Evolutionary conservation across 2,888 invertebrate species (phyloP).

Genomic region (Drosophila setosimentum): DNA sequence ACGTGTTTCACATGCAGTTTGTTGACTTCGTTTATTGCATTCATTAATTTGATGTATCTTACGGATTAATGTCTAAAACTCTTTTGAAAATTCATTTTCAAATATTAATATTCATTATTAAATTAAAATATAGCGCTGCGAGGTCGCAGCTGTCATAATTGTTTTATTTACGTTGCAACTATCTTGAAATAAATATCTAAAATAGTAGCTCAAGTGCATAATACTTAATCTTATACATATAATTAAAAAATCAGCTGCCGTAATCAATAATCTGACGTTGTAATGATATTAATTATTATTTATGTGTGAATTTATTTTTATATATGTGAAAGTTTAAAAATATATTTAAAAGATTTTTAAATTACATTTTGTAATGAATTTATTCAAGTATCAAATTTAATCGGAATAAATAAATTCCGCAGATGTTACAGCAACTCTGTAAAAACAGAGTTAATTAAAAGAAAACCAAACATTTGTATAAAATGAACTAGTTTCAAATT

Average conservation of each 20-base stretch:
- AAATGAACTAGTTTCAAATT: background rate
- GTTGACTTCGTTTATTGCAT: constrained; percentile 10
- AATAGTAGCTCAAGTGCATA: background rate
- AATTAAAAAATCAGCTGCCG: background rate
- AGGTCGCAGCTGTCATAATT: background rate
- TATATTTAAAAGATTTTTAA: background rate
- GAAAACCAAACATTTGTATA: background rate
- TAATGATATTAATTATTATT: background rate
- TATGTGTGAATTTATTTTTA: background rate
- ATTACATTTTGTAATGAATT: background rate
- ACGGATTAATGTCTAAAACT: background rate
- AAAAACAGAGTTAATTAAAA: background rate
- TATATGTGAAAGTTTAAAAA: background rate
- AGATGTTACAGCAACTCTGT: background rate
- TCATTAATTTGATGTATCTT: constrained; percentile 3
- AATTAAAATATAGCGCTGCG: background rate
- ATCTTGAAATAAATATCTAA: background rate
- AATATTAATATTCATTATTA: background rate
- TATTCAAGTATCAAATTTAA: background rate
- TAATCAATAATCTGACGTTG: background rate
- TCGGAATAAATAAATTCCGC: background rate
- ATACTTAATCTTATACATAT: background rate
- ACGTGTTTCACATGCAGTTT: constrained; percentile 11
- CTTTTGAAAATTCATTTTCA: background rate
- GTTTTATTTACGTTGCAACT: background rate